These are phyloP conservation scores for Hemaris fuciformis DNA, from an alignment of 2,888 invertebrate species.

Conservation along the genomic window DNA sequence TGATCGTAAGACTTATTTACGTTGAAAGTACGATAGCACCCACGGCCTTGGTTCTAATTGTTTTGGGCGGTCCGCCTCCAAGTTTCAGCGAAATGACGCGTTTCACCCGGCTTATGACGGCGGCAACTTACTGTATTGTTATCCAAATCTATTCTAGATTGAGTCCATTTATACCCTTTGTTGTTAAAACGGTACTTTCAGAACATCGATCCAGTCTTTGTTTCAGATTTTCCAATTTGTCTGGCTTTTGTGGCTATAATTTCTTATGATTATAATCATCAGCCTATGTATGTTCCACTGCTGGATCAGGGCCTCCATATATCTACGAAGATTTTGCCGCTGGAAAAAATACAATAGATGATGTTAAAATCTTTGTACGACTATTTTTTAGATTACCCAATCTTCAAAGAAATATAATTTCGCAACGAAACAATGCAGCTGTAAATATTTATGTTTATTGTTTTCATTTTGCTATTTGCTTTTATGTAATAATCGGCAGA, in stretches of 20 bases:
- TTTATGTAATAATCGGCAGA: background rate
- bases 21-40: background rate
- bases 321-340: too few species aligned
- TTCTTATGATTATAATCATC: too few species aligned
- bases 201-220: background rate
- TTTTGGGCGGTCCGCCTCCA: constrained; percentile 19
- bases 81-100: constrained; percentile 13
- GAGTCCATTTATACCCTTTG: background rate
- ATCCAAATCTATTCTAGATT: background rate
- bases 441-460: background rate
- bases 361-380: background rate
- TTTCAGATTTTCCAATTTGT: background rate
- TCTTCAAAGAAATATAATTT: background rate
- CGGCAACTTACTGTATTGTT: background rate
- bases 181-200: background rate
- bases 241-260: too few species aligned
- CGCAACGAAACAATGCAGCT: background rate
- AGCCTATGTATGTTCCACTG: too few species aligned
- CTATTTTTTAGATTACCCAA: background rate
- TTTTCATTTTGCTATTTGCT: background rate
- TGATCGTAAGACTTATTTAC: background rate
- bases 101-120: constrained; percentile 2
- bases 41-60: constrained; percentile 23
- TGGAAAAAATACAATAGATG: too few species aligned
- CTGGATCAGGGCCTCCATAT: too few species aligned